phyloP scores from a whole-genome alignment of 1,140 invertebrate species.

The Micrasema minimum region DNA sequence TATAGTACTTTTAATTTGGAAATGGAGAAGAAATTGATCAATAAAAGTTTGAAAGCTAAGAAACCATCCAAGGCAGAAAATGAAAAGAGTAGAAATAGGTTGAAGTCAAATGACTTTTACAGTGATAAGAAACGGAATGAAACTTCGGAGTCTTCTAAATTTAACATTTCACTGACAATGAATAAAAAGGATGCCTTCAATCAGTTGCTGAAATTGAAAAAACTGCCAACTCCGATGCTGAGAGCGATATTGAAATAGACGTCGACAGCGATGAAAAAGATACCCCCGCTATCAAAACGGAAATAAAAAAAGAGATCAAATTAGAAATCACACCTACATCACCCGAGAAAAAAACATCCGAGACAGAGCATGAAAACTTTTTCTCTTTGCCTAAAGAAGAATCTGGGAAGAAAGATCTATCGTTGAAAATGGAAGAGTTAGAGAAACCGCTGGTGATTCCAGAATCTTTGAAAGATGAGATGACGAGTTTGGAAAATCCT shows the following conservation, averaged over 20 bases:
- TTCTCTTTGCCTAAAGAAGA: neutral
- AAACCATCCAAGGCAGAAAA: neutral
- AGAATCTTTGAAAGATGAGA: slow-evolving; percentile 22
- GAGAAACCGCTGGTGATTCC: slow-evolving; percentile 38
- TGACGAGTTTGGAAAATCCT: slow-evolving; percentile 58
- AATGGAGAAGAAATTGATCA: slow-evolving; percentile 3
- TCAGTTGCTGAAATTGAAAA: slow-evolving; percentile 55
- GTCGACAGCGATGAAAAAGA: slow-evolving; percentile 66
- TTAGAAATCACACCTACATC: neutral
- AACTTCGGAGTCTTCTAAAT: slow-evolving; percentile 37
- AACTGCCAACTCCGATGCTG: slow-evolving; percentile 65
- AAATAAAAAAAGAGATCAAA: slow-evolving; percentile 17
- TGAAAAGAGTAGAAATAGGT: slow-evolving; percentile 16
- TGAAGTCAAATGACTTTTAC: slow-evolving; percentile 27
- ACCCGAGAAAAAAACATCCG: neutral
- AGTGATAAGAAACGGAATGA: too few relatives aligned
- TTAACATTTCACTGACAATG: slow-evolving; percentile 41
- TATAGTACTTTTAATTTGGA: slow-evolving; percentile 4
- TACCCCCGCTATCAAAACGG: neutral
- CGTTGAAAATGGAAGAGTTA: neutral
- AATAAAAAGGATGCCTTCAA: slow-evolving; percentile 37
- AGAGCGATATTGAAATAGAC: slow-evolving; percentile 70
- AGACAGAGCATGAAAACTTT: slow-evolving; percentile 7
- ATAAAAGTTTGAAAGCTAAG: slow-evolving; percentile 11
- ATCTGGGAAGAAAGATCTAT: neutral